These are phyloP conservation scores for Gastrophryne carolinensis DNA, from an alignment of 2,797 vertebrate genomes.

Conservation along the genomic window DNA sequence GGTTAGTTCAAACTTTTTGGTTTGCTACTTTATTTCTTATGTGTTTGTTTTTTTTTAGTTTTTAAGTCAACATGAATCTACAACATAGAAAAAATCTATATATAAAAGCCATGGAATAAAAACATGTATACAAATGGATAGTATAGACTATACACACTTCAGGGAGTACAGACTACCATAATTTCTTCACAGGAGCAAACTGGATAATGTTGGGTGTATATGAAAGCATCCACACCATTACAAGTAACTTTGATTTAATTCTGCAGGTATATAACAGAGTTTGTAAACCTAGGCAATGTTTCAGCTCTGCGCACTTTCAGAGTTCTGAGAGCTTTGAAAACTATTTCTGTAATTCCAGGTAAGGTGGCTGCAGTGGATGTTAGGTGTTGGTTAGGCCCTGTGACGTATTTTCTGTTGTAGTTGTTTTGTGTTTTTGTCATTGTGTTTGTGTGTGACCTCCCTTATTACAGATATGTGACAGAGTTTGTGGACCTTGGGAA, in stretches of 20 bases:
- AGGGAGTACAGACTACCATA: too few species aligned
- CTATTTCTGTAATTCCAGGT: slow-evolving; percentile 99
- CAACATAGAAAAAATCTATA: too few species aligned
- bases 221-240: slow-evolving; percentile 67
- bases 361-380: slow-evolving; percentile 80
- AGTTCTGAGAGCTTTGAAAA: slow-evolving; percentile 99
- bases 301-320: slow-evolving; percentile 97
- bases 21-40: too few species aligned
- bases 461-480: slow-evolving; percentile 99
- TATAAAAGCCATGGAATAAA: too few species aligned
- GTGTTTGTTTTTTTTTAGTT: too few species aligned
- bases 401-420: slow-evolving; percentile 84
- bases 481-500: slow-evolving; percentile 99
- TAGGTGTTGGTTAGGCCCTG: slow-evolving; percentile 91
- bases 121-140: too few species aligned
- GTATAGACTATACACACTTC: too few species aligned
- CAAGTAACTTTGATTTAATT: slow-evolving; percentile 96
- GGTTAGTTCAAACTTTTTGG: too few species aligned
- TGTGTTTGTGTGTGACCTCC: slow-evolving; percentile 96
- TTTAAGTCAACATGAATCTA: too few species aligned
- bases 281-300: slow-evolving; percentile 99
- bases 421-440: slow-evolving; percentile 93
- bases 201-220: slow-evolving; percentile 28
- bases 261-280: slow-evolving; percentile 99
- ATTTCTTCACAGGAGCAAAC: neutral